Evolutionary conservation across 2,888 invertebrate genomes (phyloP).

Genomic region (Halictus ligatus): DNA sequence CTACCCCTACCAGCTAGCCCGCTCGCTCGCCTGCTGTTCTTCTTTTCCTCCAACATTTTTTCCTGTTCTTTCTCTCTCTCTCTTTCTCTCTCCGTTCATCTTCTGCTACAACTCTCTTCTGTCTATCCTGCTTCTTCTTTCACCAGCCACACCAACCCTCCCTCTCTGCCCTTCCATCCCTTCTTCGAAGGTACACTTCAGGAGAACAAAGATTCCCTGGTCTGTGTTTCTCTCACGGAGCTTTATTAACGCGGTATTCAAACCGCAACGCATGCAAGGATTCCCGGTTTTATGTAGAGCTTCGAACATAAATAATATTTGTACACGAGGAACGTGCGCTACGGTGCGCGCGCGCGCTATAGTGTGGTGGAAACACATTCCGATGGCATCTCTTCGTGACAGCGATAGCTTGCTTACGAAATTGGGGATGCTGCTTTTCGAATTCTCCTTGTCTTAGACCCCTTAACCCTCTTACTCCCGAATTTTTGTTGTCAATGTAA

Average conservation of each 20-base stretch:
- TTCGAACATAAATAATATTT: slow-evolving; percentile 53
- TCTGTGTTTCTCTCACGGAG: slow-evolving; percentile 50
- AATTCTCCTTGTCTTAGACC: neutral
- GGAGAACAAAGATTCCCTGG: slow-evolving; percentile 61
- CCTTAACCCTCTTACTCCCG: neutral
- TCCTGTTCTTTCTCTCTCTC: slow-evolving; percentile 17
- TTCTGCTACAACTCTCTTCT: neutral
- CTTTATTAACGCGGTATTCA: slow-evolving; percentile 69
- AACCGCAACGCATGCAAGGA: slow-evolving; percentile 55
- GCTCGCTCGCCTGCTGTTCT: slow-evolving; percentile 15
- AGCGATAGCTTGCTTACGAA: neutral
- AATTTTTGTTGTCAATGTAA: neutral
- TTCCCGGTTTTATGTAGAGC: slow-evolving; percentile 40
- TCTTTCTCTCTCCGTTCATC: neutral
- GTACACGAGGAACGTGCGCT: neutral
- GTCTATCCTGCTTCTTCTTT: slow-evolving; percentile 5
- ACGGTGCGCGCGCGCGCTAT: neutral
- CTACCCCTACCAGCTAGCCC: neutral
- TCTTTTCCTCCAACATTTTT: slow-evolving; percentile 37
- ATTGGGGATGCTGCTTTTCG: neutral
- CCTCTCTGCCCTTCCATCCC: neutral
- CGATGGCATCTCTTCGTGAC: neutral
- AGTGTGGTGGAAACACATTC: neutral
- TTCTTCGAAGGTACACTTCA: slow-evolving; percentile 37
- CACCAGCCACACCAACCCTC: neutral